phyloP scores from a whole-genome alignment of 2,797 vertebrate species.

The Aselliscus stoliczkanus region DNA sequence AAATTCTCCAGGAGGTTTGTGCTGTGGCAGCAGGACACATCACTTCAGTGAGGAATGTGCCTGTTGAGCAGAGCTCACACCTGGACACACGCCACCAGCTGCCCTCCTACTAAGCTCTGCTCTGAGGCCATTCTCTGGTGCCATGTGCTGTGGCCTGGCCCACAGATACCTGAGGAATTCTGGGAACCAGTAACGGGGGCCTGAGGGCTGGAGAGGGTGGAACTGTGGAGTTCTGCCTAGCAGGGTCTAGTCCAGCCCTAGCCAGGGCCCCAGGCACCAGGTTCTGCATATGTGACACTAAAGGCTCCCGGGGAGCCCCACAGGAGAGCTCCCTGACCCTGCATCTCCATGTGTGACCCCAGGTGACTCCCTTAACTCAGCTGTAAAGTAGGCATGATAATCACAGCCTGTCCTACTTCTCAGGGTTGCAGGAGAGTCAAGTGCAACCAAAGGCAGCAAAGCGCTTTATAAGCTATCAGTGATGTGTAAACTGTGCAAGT shows the following conservation, averaged over 20 bases:
- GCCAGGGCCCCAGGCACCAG: not conserved
- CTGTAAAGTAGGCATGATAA: not conserved
- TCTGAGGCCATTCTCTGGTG: not conserved
- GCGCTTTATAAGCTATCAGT: not conserved
- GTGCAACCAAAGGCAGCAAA: slow-evolving; percentile 3
- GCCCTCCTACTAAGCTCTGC: not conserved
- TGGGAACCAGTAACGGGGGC: not conserved
- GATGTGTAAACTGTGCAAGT: not conserved
- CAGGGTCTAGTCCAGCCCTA: too few species aligned
- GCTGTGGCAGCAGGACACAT: not conserved
- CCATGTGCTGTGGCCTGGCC: not conserved
- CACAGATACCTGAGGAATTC: not conserved
- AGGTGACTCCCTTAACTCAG: not conserved
- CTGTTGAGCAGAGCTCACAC: not conserved
- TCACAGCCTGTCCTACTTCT: slow-evolving; percentile 18
- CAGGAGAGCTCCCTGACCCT: not conserved
- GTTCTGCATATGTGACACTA: not conserved
- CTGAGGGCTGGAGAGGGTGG: not conserved
- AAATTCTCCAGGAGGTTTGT: not conserved
- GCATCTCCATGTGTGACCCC: not conserved
- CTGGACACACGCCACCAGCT: not conserved
- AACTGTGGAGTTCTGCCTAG: not conserved
- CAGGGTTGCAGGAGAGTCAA: not conserved
- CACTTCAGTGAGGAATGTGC: not conserved
- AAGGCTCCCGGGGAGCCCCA: not conserved